A percentile compares a stretch with the other conserved stretches of the same genome.
These are phyloP conservation scores for Eilema sororculum DNA, from an alignment of 2,888 invertebrate genomes.

Conservation along the genomic window DNA sequence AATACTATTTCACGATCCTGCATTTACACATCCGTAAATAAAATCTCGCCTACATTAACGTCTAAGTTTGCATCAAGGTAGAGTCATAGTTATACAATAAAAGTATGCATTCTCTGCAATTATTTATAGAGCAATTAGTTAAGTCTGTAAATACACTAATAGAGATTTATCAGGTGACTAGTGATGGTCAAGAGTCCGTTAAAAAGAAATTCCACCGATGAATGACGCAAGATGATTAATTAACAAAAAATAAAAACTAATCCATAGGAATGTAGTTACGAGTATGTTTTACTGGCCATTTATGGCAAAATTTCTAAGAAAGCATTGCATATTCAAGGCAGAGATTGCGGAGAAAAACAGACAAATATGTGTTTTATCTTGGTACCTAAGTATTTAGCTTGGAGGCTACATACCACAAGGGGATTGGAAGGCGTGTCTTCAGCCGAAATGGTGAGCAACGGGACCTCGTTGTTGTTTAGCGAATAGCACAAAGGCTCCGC, in stretches of 20 bases:
- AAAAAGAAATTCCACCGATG: background rate
- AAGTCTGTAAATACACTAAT: background rate
- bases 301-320: slow-evolving; percentile 17
- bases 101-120: background rate
- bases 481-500: slow-evolving; percentile 91
- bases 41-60: background rate
- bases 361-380: slow-evolving; percentile 16
- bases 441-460: slow-evolving; percentile 92
- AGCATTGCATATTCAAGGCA: slow-evolving; percentile 17
- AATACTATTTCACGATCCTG: slow-evolving; percentile 90
- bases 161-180: background rate
- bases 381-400: slow-evolving; percentile 7
- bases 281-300: slow-evolving; percentile 7
- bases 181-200: background rate
- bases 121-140: background rate
- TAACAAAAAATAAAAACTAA: slow-evolving; percentile 2
- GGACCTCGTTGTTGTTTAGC: slow-evolving; percentile 91
- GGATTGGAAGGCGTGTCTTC: slow-evolving; percentile 85
- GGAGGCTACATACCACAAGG: slow-evolving; percentile 78
- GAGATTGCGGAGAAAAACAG: slow-evolving; percentile 31
- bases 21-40: background rate
- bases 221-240: background rate
- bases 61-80: background rate
- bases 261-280: slow-evolving; percentile 13
- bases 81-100: no score